Percentiles rank a stretch among this genome's conserved stretches.
Evolutionary conservation across 2,797 vertebrate genomes (phyloP).

Genomic region (Pyrocephalus nanus): DNA sequence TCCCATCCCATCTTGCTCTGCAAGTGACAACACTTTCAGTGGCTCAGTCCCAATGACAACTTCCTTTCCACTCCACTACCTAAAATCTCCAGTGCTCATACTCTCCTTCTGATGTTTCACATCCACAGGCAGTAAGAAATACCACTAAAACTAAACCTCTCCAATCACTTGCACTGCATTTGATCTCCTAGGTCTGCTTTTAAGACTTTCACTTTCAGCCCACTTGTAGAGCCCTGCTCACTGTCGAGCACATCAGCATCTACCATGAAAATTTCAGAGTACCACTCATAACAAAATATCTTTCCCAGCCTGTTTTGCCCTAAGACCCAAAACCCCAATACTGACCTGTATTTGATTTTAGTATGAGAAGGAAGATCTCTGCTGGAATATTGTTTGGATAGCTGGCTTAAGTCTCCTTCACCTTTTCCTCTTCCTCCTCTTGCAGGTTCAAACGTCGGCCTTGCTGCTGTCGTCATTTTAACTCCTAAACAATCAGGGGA

Average conservation of each 20-base stretch:
- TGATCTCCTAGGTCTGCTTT: not conserved
- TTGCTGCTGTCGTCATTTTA: constrained; percentile 94
- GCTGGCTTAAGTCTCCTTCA: constrained; percentile 94
- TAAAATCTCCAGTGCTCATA: not conserved
- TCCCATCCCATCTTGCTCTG: not conserved
- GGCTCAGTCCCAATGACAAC: not conserved
- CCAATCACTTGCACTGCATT: not conserved
- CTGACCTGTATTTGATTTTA: constrained; percentile 96
- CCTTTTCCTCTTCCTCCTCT: constrained; percentile 97
- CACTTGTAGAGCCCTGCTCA: not conserved
- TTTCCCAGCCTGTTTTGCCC: not conserved
- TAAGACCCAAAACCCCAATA: not conserved
- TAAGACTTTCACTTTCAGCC: not conserved
- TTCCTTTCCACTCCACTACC: not conserved
- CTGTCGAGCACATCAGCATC: not conserved
- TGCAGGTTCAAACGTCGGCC: constrained; percentile 96
- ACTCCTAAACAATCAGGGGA: not conserved
- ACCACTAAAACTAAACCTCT: not conserved
- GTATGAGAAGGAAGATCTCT: constrained; percentile 95
- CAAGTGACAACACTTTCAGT: not conserved
- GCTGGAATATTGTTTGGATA: constrained; percentile 96
- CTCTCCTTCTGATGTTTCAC: not conserved
- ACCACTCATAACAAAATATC: not conserved
- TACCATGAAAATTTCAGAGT: not conserved
- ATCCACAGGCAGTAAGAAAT: not conserved